Evolutionary conservation across 1,140 invertebrate genomes (phyloP).

Genomic region (Pectinophora gossypiella): DNA sequence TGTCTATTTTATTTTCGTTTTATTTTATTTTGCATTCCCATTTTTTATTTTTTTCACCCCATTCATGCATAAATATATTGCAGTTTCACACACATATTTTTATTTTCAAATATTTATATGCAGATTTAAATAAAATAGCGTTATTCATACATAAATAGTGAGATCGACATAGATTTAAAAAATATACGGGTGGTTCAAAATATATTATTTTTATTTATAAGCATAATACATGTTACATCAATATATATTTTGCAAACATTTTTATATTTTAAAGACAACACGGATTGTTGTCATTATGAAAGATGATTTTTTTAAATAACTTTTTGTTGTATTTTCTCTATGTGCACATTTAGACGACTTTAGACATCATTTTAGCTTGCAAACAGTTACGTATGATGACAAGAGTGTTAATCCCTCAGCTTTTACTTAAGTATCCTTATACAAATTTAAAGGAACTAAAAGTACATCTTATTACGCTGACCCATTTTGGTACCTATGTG

Average conservation of each 20-base stretch:
- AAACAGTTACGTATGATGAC: too few species aligned
- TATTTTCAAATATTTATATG: conserved; percentile 20
- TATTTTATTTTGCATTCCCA: conserved; percentile 49
- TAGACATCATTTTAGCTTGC: background rate
- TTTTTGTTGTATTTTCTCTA: conserved; percentile 5
- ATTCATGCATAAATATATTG: conserved; percentile 23
- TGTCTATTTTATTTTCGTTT: conserved; percentile 65
- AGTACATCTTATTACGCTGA: too few species aligned
- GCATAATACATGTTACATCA: conserved; percentile 18
- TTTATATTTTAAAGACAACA: conserved; percentile 2
- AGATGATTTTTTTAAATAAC: background rate
- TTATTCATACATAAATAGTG: conserved; percentile 63
- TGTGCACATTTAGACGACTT: conserved; percentile 34
- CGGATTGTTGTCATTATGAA: background rate
- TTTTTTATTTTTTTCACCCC: conserved; percentile 23
- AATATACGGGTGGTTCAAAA: conserved; percentile 67
- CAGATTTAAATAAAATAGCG: conserved; percentile 36
- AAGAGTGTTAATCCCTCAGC: too few species aligned
- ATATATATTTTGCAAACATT: conserved; percentile 24
- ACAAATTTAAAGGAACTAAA: too few species aligned
- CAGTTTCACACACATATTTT: conserved; percentile 11
- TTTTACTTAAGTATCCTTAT: too few species aligned
- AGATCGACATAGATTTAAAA: conserved; percentile 58
- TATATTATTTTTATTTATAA: conserved; percentile 37
- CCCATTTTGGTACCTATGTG: too few species aligned